A percentile compares a stretch with the other conserved stretches of the same genome.
Conservation (phyloP, 2,797 vertebrate species). For the Semotilus atromaculatus region DNA sequence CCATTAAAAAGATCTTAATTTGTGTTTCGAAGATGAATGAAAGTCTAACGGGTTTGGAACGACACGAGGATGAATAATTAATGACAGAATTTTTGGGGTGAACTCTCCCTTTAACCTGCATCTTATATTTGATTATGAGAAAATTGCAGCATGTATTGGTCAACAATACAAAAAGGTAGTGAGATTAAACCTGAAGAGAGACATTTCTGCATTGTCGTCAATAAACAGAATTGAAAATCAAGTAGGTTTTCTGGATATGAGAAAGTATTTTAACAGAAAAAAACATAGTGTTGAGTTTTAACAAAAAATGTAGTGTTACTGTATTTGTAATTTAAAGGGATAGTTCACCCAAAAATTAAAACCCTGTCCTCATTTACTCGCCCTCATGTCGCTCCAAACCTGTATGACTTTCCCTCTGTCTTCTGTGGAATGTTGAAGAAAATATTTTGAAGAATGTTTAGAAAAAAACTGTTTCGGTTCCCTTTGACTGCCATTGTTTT, state of each 20-base stretch:
- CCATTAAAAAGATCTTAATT: neutral
- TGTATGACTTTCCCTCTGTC: neutral
- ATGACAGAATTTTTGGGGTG: neutral
- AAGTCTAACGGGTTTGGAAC: neutral
- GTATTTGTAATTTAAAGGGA: neutral
- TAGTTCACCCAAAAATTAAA: neutral
- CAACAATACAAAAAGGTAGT: neutral
- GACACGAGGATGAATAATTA: neutral
- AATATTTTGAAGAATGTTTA: neutral
- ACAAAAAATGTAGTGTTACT: no score
- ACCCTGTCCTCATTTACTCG: neutral
- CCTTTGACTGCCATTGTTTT: neutral
- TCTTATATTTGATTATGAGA: neutral
- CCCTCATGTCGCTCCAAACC: no score
- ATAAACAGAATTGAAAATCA: neutral
- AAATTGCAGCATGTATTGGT: neutral
- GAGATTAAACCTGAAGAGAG: neutral
- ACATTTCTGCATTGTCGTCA: neutral
- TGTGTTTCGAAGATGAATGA: neutral
- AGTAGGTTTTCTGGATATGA: neutral
- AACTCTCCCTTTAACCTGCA: neutral
- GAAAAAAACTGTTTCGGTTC: neutral
- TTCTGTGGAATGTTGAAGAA: neutral
- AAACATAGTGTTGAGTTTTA: neutral
- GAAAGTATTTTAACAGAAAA: neutral